These are phyloP conservation scores for Phoxinus dragarum DNA, from an alignment of 2,797 vertebrate genomes.

Conservation along the genomic window DNA sequence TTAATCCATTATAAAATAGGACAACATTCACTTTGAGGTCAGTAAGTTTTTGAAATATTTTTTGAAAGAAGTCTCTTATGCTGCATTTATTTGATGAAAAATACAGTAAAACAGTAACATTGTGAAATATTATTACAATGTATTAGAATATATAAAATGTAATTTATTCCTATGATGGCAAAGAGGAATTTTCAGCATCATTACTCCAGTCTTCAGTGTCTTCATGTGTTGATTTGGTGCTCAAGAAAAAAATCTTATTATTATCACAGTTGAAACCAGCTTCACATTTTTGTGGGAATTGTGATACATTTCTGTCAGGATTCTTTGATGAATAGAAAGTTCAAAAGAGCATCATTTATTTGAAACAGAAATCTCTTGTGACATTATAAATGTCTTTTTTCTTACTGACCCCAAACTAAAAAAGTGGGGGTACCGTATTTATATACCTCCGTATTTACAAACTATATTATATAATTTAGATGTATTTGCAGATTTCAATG, in stretches of 20 bases:
- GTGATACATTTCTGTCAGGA: too few species aligned
- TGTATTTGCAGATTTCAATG: neutral
- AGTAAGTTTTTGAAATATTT: neutral
- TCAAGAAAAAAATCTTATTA: neutral
- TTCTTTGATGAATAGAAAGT: neutral
- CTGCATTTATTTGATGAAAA: neutral
- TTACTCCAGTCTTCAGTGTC: too few species aligned
- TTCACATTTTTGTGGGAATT: neutral
- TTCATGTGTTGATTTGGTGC: neutral
- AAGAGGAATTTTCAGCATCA: neutral
- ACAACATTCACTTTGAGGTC: neutral
- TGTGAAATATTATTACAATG: neutral
- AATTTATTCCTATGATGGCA: neutral
- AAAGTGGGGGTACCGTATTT: neutral
- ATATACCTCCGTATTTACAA: neutral
- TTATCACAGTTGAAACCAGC: neutral
- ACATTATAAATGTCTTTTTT: neutral
- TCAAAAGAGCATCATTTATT: neutral
- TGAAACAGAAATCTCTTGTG: neutral
- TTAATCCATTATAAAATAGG: neutral
- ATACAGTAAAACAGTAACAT: neutral
- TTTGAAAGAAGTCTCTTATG: neutral
- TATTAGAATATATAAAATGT: neutral
- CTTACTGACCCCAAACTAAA: neutral
- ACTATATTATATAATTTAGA: neutral